Percentiles rank a stretch among this genome's conserved stretches.
Evolutionary conservation across 2,113 vertebrate species (phyloP).

Genomic region (Atlantisia rogersi): DNA sequence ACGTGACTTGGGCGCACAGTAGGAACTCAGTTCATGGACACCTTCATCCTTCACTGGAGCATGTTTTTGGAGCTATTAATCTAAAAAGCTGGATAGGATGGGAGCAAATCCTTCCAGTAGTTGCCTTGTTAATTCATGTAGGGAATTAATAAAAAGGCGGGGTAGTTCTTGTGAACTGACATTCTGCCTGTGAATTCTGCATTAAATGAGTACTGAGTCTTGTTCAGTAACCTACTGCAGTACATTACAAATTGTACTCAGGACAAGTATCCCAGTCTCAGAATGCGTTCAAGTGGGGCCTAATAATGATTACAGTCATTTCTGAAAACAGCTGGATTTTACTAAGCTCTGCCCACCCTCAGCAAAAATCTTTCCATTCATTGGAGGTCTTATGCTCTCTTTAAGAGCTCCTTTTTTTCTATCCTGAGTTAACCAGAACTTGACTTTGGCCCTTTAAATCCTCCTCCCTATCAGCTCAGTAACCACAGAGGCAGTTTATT

Average conservation of each 20-base stretch:
- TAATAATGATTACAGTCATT: neutral
- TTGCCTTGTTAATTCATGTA: neutral
- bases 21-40: neutral
- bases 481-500: conserved; percentile 66
- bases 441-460: conserved; percentile 12
- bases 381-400: neutral
- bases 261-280: neutral
- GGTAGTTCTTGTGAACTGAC: neutral
- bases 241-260: conserved; percentile 33
- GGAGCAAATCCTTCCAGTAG: neutral
- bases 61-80: neutral
- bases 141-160: neutral
- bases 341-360: neutral
- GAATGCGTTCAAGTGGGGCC: neutral
- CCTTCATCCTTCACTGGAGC: neutral
- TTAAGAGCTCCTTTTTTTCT: neutral
- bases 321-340: conserved; percentile 18
- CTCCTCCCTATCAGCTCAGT: conserved; percentile 51
- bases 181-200: neutral
- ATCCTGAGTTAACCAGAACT: conserved; percentile 10
- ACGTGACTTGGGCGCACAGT: neutral
- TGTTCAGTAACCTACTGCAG: conserved; percentile 20
- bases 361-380: conserved; percentile 15
- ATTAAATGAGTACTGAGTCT: conserved; percentile 13
- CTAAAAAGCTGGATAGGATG: neutral